These are phyloP conservation scores for Pachypsylla venusta DNA, from an alignment of 1,140 invertebrate species.

Conservation along the genomic window DNA sequence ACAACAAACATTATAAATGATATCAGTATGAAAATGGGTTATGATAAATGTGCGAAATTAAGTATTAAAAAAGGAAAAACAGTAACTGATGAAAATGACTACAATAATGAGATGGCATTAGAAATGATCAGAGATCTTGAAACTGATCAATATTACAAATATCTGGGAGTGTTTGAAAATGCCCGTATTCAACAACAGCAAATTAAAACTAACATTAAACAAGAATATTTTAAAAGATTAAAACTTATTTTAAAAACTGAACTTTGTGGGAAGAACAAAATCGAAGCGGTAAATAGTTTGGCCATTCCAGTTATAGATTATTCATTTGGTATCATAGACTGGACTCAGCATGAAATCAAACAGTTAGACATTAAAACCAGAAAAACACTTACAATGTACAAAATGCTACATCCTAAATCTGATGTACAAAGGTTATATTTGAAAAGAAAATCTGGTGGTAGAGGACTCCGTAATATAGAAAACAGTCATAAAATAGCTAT, in stretches of 20 bases:
- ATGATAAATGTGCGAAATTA: slow-evolving; percentile 7
- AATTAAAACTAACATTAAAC: neutral
- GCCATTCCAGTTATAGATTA: slow-evolving; percentile 5
- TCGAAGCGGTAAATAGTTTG: neutral
- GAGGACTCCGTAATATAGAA: neutral
- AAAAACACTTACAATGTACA: neutral
- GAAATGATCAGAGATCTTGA: neutral
- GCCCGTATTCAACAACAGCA: neutral
- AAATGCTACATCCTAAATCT: neutral
- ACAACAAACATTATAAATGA: neutral
- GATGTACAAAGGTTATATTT: neutral
- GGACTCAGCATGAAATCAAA: neutral
- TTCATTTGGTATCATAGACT: neutral
- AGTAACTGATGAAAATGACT: neutral
- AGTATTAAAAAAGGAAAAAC: slow-evolving; percentile 1
- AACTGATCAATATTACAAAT: neutral
- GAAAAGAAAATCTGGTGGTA: neutral
- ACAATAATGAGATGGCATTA: neutral
- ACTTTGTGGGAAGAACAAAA: slow-evolving; percentile 3
- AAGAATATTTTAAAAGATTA: neutral
- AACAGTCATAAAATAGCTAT: neutral
- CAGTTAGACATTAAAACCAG: neutral
- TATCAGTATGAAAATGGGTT: neutral
- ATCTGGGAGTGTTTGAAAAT: slow-evolving; percentile 2
- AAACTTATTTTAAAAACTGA: neutral